These are phyloP conservation scores for Drosophila flavopinicola DNA, from an alignment of 2,888 invertebrate genomes.

Conservation along the genomic window DNA sequence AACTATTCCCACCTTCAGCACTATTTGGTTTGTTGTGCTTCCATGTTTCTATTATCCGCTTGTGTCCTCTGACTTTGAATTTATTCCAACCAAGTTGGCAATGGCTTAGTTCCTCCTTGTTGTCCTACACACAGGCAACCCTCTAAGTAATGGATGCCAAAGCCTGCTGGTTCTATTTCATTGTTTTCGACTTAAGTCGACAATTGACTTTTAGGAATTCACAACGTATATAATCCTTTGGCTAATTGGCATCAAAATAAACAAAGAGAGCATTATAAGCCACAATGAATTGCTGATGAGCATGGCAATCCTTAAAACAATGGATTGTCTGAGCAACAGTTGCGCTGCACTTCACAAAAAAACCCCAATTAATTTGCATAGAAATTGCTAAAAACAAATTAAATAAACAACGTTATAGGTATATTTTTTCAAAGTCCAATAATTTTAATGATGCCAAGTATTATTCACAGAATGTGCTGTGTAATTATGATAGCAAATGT, in stretches of 20 bases:
- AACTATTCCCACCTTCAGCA: slow-evolving; percentile 9
- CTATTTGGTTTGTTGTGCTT: slow-evolving; percentile 16
- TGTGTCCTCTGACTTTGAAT: slow-evolving; percentile 67
- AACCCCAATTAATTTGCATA: not conserved
- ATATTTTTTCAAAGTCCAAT: not conserved
- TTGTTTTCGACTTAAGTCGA: not conserved
- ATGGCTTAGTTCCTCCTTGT: slow-evolving; percentile 42
- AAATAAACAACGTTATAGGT: not conserved
- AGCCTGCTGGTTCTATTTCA: not conserved
- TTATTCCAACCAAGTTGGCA: slow-evolving; percentile 53
- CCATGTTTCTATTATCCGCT: slow-evolving; percentile 25
- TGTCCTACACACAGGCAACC: not conserved
- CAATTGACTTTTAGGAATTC: not conserved
- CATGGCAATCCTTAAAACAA: not conserved
- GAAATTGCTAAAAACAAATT: not conserved
- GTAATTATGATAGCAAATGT: slow-evolving; percentile 1
- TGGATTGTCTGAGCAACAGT: not conserved
- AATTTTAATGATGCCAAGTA: not conserved
- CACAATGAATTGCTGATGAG: slow-evolving; percentile 1
- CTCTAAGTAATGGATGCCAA: not conserved
- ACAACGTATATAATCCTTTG: not conserved
- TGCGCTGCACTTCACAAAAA: not conserved
- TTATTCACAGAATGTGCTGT: slow-evolving; percentile 4
- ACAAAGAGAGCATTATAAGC: slow-evolving; percentile 4
- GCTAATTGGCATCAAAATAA: not conserved